Evolutionary conservation across 2,113 vertebrate species (phyloP), one percentile per base, ranked within the genome.

Genomic region (Pyxicephalus adspersus): DNA sequence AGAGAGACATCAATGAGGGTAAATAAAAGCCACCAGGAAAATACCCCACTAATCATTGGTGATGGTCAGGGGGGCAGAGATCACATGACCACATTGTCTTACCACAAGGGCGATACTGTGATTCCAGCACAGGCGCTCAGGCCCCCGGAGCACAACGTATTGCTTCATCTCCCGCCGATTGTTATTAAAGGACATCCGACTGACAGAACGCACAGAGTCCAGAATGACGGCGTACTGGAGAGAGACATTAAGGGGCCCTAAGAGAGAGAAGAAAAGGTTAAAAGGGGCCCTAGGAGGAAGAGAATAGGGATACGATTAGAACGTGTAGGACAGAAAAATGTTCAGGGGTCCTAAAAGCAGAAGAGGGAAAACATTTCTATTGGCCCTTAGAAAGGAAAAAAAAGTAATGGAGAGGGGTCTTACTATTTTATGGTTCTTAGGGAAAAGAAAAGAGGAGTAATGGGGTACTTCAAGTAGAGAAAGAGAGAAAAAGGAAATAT

Each of bases 181-280:
- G 28, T 65, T 45, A 50, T 3, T 31, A 50, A 81, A 81, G 17
- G 50, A 28, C 28, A 81, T 60, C 25, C 79, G 45, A 15, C 58
- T 74, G 3, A 25, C 15, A 18, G 26, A 1, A 1, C 52, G 51
- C 1, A 19, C 38, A 31, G 22, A 20, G 20, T 81, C 79, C 50
- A 81, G 79, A 38, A 34, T 3, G 5, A 81, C 45, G 38, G 8
- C 5, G 23, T 54, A 73, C 15, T 45, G 28, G 11, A 81, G 22
- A 1, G 45, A 54, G 0, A 57, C 22, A 34, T n/a, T 29, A 50
- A 64, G 6, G n/a, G 58, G 11, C 20, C 45, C 78, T 81, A 34
- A 0, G 16, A 77, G 45, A 66, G 45, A 66, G 16, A 6, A 28
- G 5, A 26, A 0, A 51, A 66, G 0, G 34, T 45, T 5, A 58